Evolutionary conservation across 1,140 invertebrate genomes (phyloP).

Genomic region (Diabrotica undecimpunctata): DNA sequence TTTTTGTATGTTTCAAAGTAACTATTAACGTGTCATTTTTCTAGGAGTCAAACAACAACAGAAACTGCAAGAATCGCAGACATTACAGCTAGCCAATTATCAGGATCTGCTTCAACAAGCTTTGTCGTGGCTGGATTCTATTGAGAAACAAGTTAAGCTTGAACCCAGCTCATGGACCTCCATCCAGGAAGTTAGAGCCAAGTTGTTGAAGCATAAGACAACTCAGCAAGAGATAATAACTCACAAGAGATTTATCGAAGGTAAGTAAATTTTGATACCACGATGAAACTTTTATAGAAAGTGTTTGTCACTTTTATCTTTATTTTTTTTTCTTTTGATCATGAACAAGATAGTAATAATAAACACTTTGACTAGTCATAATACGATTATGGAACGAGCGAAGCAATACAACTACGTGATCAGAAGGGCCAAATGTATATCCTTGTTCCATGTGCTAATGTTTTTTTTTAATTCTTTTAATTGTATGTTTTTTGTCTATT

Average conservation of each 20-base stretch:
- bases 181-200: conserved; percentile 81
- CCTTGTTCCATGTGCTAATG: too few species aligned
- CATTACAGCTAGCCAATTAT: conserved; percentile 78
- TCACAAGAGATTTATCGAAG: conserved; percentile 86
- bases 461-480: too few species aligned
- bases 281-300: too few species aligned
- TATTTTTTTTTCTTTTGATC: too few species aligned
- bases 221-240: conserved; percentile 84
- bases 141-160: conserved; percentile 74
- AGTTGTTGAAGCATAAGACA: conserved; percentile 83
- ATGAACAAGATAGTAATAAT: too few species aligned
- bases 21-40: conserved; percentile 15
- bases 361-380: too few species aligned
- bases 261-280: conserved; percentile 32
- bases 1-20: not conserved
- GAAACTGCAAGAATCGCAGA: conserved; percentile 79
- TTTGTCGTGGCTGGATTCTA: conserved; percentile 79
- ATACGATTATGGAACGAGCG: too few species aligned
- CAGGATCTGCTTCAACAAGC: conserved; percentile 82
- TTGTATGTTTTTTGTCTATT: too few species aligned
- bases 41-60: conserved; percentile 68
- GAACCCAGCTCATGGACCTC: conserved; percentile 69
- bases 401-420: too few species aligned
- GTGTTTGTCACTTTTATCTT: too few species aligned
- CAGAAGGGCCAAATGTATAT: too few species aligned